Evolutionary conservation across 2,888 invertebrate genomes (phyloP).

Genomic region (Standfussiana lucernea): DNA sequence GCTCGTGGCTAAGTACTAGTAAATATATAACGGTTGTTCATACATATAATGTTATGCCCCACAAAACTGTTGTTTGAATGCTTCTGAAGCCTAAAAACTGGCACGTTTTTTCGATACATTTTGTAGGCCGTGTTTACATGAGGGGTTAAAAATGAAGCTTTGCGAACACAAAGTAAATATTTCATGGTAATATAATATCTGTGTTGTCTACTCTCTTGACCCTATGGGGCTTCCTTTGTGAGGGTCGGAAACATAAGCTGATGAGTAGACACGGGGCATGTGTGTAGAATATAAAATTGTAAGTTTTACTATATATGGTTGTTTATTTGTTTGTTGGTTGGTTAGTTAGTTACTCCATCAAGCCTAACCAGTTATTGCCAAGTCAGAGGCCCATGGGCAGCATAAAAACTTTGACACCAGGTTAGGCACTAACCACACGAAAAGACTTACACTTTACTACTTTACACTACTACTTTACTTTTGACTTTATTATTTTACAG

Average conservation of each 20-base stretch:
- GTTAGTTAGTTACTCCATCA: background rate
- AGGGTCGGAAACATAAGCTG: slow-evolving; percentile 43
- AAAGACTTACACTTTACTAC: no score
- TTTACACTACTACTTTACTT: no score
- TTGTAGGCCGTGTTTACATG: slow-evolving; percentile 16
- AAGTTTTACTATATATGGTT: background rate
- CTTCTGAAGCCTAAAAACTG: slow-evolving; percentile 38
- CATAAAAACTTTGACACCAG: no score
- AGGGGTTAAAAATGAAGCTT: slow-evolving; percentile 32
- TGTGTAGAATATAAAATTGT: background rate
- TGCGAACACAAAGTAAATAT: slow-evolving; percentile 41
- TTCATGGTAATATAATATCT: slow-evolving; percentile 54
- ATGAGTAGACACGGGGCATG: slow-evolving; percentile 21
- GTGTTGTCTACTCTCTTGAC: slow-evolving; percentile 50
- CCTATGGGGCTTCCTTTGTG: slow-evolving; percentile 52
- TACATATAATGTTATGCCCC: slow-evolving; percentile 36
- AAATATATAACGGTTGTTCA: no score
- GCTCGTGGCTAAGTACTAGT: no score
- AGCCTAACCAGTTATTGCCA: background rate
- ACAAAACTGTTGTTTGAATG: slow-evolving; percentile 51
- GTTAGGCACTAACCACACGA: no score
- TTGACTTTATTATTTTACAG: no score
- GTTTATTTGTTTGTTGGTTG: background rate
- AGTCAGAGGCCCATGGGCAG: no score
- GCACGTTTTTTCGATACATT: slow-evolving; percentile 56